A percentile compares a stretch with the other conserved stretches of the same genome.
These are phyloP conservation scores for Loriculus beryllinus DNA, from an alignment of 2,797 vertebrate species.

Conservation along the genomic window DNA sequence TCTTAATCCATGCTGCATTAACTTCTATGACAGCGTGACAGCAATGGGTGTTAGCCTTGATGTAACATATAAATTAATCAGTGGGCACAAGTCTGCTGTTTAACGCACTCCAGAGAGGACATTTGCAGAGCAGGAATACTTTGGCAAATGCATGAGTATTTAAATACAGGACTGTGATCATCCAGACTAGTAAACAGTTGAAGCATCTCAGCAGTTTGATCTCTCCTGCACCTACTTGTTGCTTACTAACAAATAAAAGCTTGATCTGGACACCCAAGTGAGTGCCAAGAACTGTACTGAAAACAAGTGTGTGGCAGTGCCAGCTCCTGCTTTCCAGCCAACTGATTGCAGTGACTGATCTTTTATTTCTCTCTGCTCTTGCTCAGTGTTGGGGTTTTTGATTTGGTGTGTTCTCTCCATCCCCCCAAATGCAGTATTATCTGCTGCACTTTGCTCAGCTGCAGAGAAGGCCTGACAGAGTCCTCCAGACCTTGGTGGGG, in stretches of 20 bases:
- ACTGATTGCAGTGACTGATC: neutral
- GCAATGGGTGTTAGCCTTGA: neutral
- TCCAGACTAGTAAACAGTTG: neutral
- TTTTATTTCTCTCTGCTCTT: neutral
- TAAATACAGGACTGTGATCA: neutral
- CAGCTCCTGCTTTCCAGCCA: neutral
- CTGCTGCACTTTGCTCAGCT: neutral
- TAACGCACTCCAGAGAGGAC: neutral
- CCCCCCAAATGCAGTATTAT: neutral
- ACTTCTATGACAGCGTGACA: neutral
- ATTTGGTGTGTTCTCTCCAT: neutral
- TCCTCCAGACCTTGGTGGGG: accelerated
- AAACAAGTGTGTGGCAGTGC: neutral
- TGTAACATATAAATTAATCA: neutral
- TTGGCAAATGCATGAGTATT: neutral
- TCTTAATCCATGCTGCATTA: neutral
- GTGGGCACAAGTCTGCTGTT: neutral
- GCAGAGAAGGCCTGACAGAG: neutral
- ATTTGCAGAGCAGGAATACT: neutral
- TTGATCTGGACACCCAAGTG: neutral
- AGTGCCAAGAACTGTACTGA: neutral
- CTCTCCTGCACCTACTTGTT: neutral
- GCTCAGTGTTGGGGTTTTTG: neutral
- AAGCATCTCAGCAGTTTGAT: neutral
- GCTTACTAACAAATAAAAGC: neutral